Percentiles rank a stretch among this genome's conserved stretches.
phyloP scores from a whole-genome alignment of 1,140 invertebrate genomes.

The Thaumetopoea pityocampa region DNA sequence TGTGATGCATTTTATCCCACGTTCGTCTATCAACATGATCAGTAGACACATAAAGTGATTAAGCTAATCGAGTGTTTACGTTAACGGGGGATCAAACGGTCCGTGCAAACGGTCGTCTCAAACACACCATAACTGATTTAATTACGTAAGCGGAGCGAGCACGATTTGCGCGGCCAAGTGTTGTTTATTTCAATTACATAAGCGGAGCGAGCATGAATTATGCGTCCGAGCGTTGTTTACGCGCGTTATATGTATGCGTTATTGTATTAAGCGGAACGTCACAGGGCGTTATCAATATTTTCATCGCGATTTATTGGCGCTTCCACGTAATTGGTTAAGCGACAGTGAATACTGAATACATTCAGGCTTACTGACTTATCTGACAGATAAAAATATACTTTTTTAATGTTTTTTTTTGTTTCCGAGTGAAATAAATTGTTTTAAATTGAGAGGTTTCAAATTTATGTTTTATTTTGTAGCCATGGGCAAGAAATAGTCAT shows the following conservation, averaged over 20 bases:
- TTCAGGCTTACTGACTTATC: constrained; percentile 9
- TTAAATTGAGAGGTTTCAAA: too few relatives aligned
- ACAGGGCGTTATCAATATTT: constrained; percentile 41
- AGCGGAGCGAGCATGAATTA: constrained; percentile 21
- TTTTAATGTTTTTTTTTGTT: too few relatives aligned
- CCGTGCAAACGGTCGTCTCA: constrained; percentile 26
- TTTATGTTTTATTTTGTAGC: too few relatives aligned
- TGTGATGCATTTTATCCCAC: too few relatives aligned
- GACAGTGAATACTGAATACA: constrained; percentile 4
- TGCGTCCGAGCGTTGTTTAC: constrained; percentile 21
- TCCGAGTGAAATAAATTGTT: too few relatives aligned
- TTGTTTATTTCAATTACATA: constrained; percentile 44
- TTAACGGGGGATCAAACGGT: constrained; percentile 25
- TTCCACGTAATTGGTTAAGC: constrained; percentile 29
- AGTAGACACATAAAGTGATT: too few relatives aligned
- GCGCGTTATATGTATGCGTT: constrained; percentile 21
- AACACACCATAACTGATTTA: constrained; percentile 39
- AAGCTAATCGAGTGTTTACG: too few relatives aligned
- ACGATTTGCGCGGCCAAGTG: constrained; percentile 23
- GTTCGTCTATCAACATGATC: too few relatives aligned
- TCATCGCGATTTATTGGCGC: constrained; percentile 40
- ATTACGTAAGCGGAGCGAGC: constrained; percentile 27
- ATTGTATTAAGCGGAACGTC: constrained; percentile 18
- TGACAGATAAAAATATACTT: too few relatives aligned
- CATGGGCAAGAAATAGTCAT: too few relatives aligned